phyloP scores from a whole-genome alignment of 2,113 vertebrate genomes.

The Chaetops frenatus region DNA sequence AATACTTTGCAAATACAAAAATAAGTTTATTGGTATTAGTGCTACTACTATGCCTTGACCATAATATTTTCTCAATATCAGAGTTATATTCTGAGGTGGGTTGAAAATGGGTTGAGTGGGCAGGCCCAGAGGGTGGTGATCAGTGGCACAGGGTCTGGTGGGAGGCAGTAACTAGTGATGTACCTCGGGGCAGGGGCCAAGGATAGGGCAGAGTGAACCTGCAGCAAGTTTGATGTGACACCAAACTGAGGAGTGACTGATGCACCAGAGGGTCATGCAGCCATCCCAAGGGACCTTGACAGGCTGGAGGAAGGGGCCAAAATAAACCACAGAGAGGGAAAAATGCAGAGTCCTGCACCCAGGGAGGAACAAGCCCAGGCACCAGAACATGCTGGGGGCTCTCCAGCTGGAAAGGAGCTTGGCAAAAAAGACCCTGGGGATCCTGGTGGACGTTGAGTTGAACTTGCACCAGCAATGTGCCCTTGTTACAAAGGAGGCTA shows the following conservation, averaged over 20 bases:
- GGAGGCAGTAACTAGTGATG: neutral
- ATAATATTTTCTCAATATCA: neutral
- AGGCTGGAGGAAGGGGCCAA: neutral
- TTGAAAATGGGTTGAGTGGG: neutral
- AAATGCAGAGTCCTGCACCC: neutral
- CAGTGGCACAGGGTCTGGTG: fast-evolving
- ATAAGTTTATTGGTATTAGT: neutral
- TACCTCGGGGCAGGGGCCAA: neutral
- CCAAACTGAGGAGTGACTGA: neutral
- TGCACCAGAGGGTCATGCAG: neutral
- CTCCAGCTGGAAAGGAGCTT: neutral
- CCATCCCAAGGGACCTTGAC: neutral
- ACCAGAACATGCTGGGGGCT: too few species aligned
- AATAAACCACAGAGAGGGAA: neutral
- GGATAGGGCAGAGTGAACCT: neutral
- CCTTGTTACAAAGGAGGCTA: neutral
- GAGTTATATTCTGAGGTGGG: neutral
- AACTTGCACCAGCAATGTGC: neutral
- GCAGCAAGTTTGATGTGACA: too few species aligned
- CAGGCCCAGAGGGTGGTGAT: neutral
- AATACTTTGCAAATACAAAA: neutral
- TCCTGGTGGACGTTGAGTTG: neutral
- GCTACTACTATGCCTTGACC: neutral
- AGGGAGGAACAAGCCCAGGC: fast-evolving
- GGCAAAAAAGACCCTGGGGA: neutral